These are phyloP conservation scores for Eilema depressum DNA, from an alignment of 2,888 invertebrate genomes.

Conservation along the genomic window DNA sequence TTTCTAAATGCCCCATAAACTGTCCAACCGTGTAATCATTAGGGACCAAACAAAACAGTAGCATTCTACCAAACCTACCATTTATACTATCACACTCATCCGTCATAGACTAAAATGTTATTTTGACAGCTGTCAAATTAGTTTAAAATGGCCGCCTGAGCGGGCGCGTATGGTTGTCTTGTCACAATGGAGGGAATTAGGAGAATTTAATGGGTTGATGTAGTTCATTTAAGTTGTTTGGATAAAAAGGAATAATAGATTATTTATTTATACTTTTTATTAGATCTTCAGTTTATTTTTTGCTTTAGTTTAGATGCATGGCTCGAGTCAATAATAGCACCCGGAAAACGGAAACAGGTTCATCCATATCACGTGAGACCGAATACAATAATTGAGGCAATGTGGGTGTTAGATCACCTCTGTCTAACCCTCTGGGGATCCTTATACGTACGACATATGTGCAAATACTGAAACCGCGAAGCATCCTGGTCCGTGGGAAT, in stretches of 20 bases:
- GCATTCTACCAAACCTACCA: slow-evolving; percentile 41
- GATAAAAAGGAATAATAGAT: neutral
- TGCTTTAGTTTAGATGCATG: no score
- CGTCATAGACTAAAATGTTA: slow-evolving; percentile 12
- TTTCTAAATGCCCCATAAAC: neutral
- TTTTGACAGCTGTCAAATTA: slow-evolving; percentile 85
- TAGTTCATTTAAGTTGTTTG: slow-evolving; percentile 7
- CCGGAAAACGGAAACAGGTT: no score
- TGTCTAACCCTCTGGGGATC: no score
- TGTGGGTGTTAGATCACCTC: no score
- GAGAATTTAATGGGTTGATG: slow-evolving; percentile 15
- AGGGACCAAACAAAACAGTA: slow-evolving; percentile 1
- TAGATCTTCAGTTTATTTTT: no score
- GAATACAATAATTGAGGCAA: no score
- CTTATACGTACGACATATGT: no score
- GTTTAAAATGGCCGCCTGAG: slow-evolving; percentile 43
- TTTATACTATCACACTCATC: slow-evolving; percentile 44
- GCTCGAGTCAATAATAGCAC: no score
- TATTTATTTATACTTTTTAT: neutral
- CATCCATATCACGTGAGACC: no score
- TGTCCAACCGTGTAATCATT: slow-evolving; percentile 3
- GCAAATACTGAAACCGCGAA: no score
- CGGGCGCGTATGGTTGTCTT: slow-evolving; percentile 37
- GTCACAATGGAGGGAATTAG: slow-evolving; percentile 12
- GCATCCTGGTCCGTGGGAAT: no score